Evolutionary conservation across 1,140 invertebrate genomes (phyloP).

Genomic region (Lepidostoma basale): DNA sequence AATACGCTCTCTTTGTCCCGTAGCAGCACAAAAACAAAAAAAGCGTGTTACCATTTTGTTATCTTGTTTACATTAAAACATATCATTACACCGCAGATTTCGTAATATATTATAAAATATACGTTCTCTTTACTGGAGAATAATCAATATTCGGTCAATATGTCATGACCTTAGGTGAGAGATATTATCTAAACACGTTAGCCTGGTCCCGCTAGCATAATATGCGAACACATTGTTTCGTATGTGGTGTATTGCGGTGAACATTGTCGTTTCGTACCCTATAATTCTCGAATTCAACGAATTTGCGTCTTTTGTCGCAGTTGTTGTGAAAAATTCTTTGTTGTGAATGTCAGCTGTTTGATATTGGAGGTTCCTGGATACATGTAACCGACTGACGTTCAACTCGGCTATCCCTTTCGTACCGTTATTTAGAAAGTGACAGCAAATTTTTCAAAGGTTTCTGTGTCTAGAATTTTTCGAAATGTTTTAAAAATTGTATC

Average conservation of each 20-base stretch:
- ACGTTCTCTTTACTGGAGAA: slow-evolving; percentile 5
- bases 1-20: slow-evolving; percentile 26
- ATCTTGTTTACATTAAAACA: neutral
- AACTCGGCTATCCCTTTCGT: neutral
- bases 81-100: neutral
- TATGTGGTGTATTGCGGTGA: neutral
- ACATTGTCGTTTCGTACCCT: neutral
- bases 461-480: neutral
- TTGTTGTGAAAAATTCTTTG: slow-evolving; percentile 36
- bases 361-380: neutral
- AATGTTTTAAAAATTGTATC: too few relatives aligned
- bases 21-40: slow-evolving; percentile 4
- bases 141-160: slow-evolving; percentile 36
- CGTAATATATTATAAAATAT: neutral
- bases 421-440: neutral
- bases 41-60: neutral
- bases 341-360: slow-evolving; percentile 44
- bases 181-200: slow-evolving; percentile 33
- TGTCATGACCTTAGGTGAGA: slow-evolving; percentile 30
- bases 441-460: neutral
- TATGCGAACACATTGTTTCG: neutral
- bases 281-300: neutral
- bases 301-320: neutral
- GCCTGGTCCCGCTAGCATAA: neutral
- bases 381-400: slow-evolving; percentile 3